These are phyloP conservation scores for Barbus barbus DNA, from an alignment of 2,113 vertebrate species.

Conservation along the genomic window DNA sequence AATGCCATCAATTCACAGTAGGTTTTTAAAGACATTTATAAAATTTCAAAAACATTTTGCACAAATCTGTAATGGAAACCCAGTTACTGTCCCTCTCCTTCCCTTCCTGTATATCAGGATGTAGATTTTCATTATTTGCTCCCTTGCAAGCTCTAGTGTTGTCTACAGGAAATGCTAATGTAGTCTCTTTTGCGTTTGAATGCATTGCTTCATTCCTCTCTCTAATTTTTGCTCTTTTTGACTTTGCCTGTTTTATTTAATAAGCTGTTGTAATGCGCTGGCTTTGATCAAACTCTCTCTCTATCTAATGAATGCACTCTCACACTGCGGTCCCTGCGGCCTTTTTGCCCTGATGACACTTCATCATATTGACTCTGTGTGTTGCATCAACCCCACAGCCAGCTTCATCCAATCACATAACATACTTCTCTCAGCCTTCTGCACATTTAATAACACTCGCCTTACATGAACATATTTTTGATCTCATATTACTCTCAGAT, in stretches of 20 bases:
- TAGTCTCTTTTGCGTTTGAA: neutral
- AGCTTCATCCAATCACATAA: neutral
- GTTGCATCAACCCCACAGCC: conserved; percentile 9
- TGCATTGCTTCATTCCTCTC: neutral
- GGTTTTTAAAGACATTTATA: no score
- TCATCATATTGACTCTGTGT: conserved; percentile 9
- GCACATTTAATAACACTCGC: conserved; percentile 1
- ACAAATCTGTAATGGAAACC: no score
- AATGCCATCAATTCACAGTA: no score
- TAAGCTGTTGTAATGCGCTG: neutral
- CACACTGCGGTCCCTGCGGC: conserved; percentile 11
- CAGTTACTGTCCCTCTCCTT: no score
- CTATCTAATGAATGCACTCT: conserved; percentile 8
- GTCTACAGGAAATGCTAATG: neutral
- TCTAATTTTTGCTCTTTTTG: conserved; percentile 3
- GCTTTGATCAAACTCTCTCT: conserved; percentile 18
- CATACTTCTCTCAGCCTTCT: neutral
- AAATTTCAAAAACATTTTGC: no score
- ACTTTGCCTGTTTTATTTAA: conserved; percentile 14
- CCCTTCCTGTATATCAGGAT: neutral
- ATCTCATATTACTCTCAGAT: neutral
- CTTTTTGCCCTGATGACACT: conserved; percentile 3
- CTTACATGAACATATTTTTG: neutral
- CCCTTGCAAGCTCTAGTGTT: neutral
- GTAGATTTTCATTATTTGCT: neutral